phyloP scores from a whole-genome alignment of 2,113 vertebrate genomes.

The Cyanoderma ruficeps region DNA sequence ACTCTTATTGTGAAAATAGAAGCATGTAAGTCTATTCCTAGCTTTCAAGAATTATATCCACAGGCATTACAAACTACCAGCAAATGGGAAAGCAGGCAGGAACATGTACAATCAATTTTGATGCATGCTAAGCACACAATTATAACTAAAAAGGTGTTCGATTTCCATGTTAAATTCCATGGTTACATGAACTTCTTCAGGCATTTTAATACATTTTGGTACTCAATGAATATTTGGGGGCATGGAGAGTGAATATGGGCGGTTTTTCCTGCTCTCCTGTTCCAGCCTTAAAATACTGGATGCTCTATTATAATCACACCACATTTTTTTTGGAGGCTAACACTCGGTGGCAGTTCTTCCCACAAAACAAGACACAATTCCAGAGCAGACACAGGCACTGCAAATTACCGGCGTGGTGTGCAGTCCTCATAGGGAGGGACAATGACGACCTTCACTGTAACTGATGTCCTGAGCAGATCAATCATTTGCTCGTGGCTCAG shows the following conservation, averaged over 20 bases:
- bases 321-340: not conserved
- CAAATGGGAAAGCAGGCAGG: not conserved
- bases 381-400: not conserved
- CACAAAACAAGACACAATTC: not conserved
- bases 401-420: slow-evolving; percentile 89
- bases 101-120: not conserved
- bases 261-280: not conserved
- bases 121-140: not conserved
- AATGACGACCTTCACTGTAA: slow-evolving; percentile 94
- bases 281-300: not conserved
- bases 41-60: not conserved
- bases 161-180: not conserved
- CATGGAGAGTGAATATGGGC: not conserved
- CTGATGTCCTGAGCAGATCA: slow-evolving; percentile 91
- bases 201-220: not conserved
- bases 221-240: not conserved
- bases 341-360: not conserved
- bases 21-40: not conserved
- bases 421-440: slow-evolving; percentile 94
- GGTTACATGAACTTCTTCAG: not conserved
- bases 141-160: not conserved
- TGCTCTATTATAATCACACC: not conserved
- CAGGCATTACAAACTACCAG: not conserved
- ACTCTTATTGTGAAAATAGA: not conserved
- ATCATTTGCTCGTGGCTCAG: slow-evolving; percentile 97